These are phyloP conservation scores for Muntiacus muntjak DNA, from an alignment of 2,113 vertebrate genomes.

Conservation along the genomic window DNA sequence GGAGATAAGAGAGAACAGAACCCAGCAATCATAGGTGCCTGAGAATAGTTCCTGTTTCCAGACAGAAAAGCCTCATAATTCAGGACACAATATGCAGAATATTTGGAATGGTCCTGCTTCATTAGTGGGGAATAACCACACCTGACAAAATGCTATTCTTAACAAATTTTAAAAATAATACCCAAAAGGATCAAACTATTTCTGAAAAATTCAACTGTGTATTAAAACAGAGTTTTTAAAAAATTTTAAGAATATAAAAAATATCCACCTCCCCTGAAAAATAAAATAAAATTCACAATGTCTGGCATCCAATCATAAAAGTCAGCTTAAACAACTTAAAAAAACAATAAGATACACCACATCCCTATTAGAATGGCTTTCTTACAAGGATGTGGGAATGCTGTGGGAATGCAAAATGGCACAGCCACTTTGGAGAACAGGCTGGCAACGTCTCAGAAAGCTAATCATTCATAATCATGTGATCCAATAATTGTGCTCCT, in stretches of 20 bases:
- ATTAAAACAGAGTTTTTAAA: not conserved
- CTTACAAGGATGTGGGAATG: not conserved
- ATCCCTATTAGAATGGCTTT: not conserved
- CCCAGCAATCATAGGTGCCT: not conserved
- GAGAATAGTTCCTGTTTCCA: not conserved
- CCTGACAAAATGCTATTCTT: not conserved
- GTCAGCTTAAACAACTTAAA: not conserved
- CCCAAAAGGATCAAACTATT: not conserved
- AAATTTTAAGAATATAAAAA: not conserved
- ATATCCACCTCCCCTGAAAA: not conserved
- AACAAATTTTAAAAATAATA: not conserved
- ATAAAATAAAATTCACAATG: not conserved
- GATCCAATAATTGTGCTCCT: not conserved
- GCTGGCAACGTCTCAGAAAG: not conserved
- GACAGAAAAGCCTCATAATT: not conserved
- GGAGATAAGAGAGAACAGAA: not conserved
- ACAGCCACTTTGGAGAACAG: not conserved
- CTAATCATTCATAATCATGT: not conserved
- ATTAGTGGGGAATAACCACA: not conserved
- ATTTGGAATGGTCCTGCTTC: not conserved
- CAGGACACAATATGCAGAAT: not conserved
- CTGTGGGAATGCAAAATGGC: not conserved
- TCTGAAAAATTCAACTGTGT: not conserved
- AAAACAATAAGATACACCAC: not conserved
- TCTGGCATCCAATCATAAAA: not conserved